Conservation (phyloP, 2,113 vertebrate genomes). For the Syngnathus scovelli region DNA sequence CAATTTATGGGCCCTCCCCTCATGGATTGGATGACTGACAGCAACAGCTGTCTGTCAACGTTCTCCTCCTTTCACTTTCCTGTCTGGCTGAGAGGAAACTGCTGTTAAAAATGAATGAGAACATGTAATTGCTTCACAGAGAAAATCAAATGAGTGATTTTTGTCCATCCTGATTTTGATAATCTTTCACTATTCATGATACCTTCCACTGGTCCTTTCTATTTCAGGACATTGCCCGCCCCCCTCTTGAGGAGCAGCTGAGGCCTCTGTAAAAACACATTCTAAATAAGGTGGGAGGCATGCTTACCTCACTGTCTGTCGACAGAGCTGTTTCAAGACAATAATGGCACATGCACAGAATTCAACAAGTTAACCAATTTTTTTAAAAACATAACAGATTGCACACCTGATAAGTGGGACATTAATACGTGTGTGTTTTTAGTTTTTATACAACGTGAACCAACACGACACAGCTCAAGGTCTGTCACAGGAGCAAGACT, state of each 20-base stretch:
- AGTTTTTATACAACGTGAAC: not conserved
- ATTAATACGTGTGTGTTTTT: not conserved
- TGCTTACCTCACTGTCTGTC: not conserved
- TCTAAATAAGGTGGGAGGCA: slow-evolving; percentile 70
- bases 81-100: not conserved
- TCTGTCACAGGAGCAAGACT: not conserved
- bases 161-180: not conserved
- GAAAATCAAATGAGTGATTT: not conserved
- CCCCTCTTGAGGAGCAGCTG: slow-evolving; percentile 53
- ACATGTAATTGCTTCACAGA: not conserved
- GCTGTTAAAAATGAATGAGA: not conserved
- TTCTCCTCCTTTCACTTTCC: slow-evolving; percentile 1
- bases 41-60: slow-evolving; percentile 51
- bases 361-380: not conserved
- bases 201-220: slow-evolving; percentile 36
- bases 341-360: not conserved
- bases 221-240: slow-evolving; percentile 76
- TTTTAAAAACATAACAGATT: not conserved
- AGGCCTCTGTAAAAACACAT: slow-evolving; percentile 33
- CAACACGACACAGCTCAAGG: too few species aligned
- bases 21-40: slow-evolving; percentile 53
- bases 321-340: not conserved
- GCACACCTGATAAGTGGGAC: not conserved
- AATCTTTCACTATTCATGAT: slow-evolving; percentile 1
- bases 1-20: slow-evolving; percentile 35